phyloP scores from a whole-genome alignment of 2,797 vertebrate species.

The Hippocampus kuda region DNA sequence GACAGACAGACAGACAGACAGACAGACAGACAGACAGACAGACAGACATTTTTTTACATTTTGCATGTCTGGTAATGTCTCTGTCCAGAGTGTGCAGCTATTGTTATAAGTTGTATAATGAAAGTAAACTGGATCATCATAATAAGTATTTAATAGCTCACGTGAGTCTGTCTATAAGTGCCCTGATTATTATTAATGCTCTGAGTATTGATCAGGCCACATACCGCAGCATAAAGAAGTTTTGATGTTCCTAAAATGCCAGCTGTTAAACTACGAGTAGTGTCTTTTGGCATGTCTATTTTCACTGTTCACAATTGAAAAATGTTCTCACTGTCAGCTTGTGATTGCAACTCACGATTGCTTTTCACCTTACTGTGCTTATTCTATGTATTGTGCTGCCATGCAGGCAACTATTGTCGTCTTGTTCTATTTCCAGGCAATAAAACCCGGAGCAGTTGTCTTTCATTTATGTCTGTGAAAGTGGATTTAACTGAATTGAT shows the following conservation, averaged over 20 bases:
- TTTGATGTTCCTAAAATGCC: neutral
- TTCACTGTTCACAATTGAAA: neutral
- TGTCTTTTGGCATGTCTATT: neutral
- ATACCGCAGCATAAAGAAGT: constrained; percentile 18
- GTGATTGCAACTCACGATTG: neutral
- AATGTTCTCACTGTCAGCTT: neutral
- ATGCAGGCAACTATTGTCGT: neutral
- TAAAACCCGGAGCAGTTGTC: constrained; percentile 1
- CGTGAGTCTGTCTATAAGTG: constrained; percentile 60
- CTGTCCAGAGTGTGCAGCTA: constrained; percentile 53
- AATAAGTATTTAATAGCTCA: constrained; percentile 54
- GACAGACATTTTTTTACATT: neutral
- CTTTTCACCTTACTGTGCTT: neutral
- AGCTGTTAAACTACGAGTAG: neutral
- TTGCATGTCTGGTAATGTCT: constrained; percentile 59
- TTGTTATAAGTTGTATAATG: constrained; percentile 61
- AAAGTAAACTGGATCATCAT: constrained; percentile 63
- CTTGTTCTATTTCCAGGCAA: constrained; percentile 1
- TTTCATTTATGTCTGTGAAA: constrained; percentile 8
- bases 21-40: too few species aligned
- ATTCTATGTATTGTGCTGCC: neutral
- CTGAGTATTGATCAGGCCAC: constrained; percentile 50
- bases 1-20: too few species aligned
- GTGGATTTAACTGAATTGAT: constrained; percentile 16
- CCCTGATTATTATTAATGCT: constrained; percentile 69